Base-by-base conservation (phyloP, 2,797 vertebrate species). In the Gallinago solitaria region DNA sequence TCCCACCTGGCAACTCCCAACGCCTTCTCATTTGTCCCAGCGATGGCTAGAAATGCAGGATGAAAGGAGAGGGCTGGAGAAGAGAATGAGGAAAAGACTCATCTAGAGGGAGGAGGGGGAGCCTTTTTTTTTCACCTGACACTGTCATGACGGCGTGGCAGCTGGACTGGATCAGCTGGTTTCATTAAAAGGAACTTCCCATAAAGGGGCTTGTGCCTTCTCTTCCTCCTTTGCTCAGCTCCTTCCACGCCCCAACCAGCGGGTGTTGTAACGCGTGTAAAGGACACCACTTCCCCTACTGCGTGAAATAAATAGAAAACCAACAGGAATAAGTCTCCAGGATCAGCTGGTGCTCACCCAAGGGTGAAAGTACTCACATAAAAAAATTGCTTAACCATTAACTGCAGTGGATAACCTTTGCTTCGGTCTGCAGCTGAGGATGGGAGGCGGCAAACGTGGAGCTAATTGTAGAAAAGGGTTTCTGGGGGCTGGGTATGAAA, bases 341-440 rank as follows among this genome's bases (percentile, higher is more conserved):
- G 33, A 82, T 92, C 65, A 63, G 94, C 35, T 28, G 43, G 53
- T 87, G 59, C 77, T 95, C 88, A 84, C 70, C 51, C 86, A 84
- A 79, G 94, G 93, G 88, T 84, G 89, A 94, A 95, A 95, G 88
- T 56, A 76, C 78, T 74, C 71, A 20, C 56, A 51, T 50, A 47
- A 93, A 87, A 48, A 56, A 61, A 63, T 56, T 79, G 94, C 83
- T 95, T 94, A 97, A 97, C 85, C 63, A 95, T 95, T 95, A 97
- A 96, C 88, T 71, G 41, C 87, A 82, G 83, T 2, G 48, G 90
- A 79, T 90, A 96, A 95, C 90, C 93, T 97, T 95, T 94, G 92
- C 77, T 82, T 95, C 88, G 59, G 83, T 39, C 47, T 11, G 2
- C 2, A 9, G 74, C 85, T 63, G 77, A 76, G 83, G 59, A 37